Evolutionary conservation across 2,888 invertebrate genomes (phyloP), one percentile per base, ranked within the genome.

Genomic region (Watsonalla cultraria): DNA sequence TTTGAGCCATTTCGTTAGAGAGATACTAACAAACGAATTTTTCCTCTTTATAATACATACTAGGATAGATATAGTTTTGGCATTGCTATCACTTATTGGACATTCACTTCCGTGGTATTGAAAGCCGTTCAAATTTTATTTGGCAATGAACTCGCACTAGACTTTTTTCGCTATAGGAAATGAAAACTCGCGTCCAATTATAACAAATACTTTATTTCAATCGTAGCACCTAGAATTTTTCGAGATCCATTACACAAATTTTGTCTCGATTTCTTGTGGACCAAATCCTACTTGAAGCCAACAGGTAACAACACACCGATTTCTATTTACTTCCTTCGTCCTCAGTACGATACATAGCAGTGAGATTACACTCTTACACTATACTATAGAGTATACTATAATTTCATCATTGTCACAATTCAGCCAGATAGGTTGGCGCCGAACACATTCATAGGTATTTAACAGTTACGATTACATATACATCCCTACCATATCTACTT

Each of bases 211-310:
- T 86, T 86, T 86, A 84, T 75, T 84, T 80, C 62, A 78, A 78
- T 78, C 78, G 72, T 86, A 88, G 86, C 87, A 88, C 86, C 86
- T 86, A 87, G 78, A 81, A 81, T 79, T 78, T 82, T 76, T 77
- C 74, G 80, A 82, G 78, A 85, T 85, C 80, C 72, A 70, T 80
- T 72, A 76, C 69, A 76, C 78, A 77, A 24, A 74, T 71, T 61
- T 73, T 75, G 63, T 71, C 68, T 67, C 58, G 56, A 60, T 58
- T 59, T 68, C 56, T 54, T 62, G 70, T 78, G 73, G 72, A 79
- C 73, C 65, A 68, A 61, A 24, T 57, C 59, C 61, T 63, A 61
- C 59, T 62, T 60, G 56, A 49, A 55, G 58, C 50, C n/a, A 11
- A 13, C 34, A 48, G 33, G 11, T 47, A 35, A 48, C 34, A 48